Evolutionary conservation across 2,888 invertebrate genomes (phyloP).

Genomic region (Eristalis pertinax): DNA sequence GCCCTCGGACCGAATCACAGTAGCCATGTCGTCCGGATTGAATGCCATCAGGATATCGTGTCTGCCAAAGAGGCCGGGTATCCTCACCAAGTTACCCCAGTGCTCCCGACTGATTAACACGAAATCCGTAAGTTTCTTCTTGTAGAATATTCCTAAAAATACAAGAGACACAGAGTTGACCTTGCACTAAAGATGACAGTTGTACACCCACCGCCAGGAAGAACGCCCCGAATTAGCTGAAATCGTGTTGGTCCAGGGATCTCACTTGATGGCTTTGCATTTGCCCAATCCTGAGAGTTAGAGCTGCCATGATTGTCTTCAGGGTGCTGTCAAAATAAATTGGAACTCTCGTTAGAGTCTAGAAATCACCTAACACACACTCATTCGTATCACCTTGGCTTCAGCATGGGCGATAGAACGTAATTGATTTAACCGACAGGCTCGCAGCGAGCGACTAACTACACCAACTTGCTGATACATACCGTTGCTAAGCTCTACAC

Average conservation of each 20-base stretch:
- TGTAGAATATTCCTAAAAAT: conserved; percentile 71
- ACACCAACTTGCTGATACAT: conserved; percentile 21
- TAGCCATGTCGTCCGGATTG: conserved; percentile 82
- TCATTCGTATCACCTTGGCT: neutral
- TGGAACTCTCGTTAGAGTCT: neutral
- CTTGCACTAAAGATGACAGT: neutral
- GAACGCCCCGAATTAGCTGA: conserved; percentile 74
- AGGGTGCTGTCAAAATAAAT: neutral
- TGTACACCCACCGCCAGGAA: conserved; percentile 76
- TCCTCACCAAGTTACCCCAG: conserved; percentile 80
- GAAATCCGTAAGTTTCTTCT: conserved; percentile 63
- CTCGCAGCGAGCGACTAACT: neutral
- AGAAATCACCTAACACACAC: neutral
- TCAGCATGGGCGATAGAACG: conserved; percentile 23
- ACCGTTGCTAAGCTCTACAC: neutral
- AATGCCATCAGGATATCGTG: conserved; percentile 80
- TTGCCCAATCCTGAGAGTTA: conserved; percentile 67
- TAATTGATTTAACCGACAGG: neutral
- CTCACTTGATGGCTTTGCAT: conserved; percentile 75
- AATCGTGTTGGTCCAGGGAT: conserved; percentile 77
- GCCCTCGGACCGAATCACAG: conserved; percentile 81
- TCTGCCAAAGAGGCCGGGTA: conserved; percentile 80
- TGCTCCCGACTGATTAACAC: conserved; percentile 70
- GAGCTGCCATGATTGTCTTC: neutral
- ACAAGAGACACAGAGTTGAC: no score